Base-by-base conservation (phyloP, 35 echinoderm and acorn worm genomes). In the Heliocidaris tuberculata region DNA sequence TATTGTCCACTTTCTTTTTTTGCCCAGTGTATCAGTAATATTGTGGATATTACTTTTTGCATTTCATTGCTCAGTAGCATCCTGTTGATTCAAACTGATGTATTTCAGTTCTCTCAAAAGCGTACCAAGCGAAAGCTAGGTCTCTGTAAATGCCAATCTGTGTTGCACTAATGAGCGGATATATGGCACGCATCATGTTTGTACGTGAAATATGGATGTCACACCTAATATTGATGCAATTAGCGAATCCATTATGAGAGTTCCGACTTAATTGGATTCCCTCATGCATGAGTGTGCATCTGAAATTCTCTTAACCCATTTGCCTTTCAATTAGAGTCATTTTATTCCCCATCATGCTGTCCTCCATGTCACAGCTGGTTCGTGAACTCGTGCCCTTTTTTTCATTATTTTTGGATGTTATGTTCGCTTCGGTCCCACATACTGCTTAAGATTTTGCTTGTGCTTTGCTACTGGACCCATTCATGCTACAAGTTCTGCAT, bases 141-240 rank as follows among this genome's bases (percentile, higher is more conserved):
- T 47, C 87, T 48, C 31, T 24, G 31, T 16, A 89, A 89, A 48
- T 89, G 47, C 47, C 31, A 47, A 47, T 32, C 87, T 48, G 87
- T 19, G 87, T 78, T n/a, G 65, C 65, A n/a, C 65, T 78, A 78
- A 78, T 78, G 65, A 78, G 65, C 65, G 27, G 15, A 27, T 78
- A 78, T 78, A 19, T 78, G 32, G 47, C 31, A 48, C 35, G 29
- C 47, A 32, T 16, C 87, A 89, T 89, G 31, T n/a, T 47, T 31
- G 12, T 89, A 32, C 47, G 29, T 32, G 31, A 89, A 13, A 19
- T 89, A 21, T n/a, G 47, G 31, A 89, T 89, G 87, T 89, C 87
- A 89, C 87, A 89, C 87, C 87, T 89, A 89, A 89, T 89, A 78
- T 89, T 89, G 31, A 89, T 89, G 87, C 87, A 89, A 89, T 89